Evolutionary conservation across 2,888 invertebrate species (phyloP).

Genomic region (Plusia festucae): DNA sequence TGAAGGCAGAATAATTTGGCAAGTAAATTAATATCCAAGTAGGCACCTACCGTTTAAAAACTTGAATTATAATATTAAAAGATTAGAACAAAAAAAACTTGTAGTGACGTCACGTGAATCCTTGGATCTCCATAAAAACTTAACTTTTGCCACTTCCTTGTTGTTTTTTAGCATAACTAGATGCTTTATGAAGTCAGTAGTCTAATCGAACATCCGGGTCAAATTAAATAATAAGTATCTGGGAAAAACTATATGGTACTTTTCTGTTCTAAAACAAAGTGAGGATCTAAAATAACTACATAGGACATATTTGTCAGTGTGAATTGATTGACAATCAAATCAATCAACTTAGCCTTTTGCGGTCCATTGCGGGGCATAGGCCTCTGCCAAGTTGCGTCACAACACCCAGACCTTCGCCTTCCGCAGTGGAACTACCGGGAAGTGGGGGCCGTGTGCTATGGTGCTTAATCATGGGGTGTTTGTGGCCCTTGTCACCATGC

Average conservation of each 20-base stretch:
- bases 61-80: slow-evolving; percentile 39
- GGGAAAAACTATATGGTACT: slow-evolving; percentile 29
- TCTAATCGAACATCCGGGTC: slow-evolving; percentile 68
- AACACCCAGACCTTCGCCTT: too few relatives aligned
- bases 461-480: too few relatives aligned
- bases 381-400: too few relatives aligned
- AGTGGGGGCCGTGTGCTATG: too few relatives aligned
- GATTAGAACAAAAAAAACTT: slow-evolving; percentile 52
- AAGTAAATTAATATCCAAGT: slow-evolving; percentile 41
- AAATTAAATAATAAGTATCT: slow-evolving; percentile 42
- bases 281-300: slow-evolving; percentile 30
- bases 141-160: slow-evolving; percentile 75
- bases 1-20: slow-evolving; percentile 35
- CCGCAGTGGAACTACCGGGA: too few relatives aligned
- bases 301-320: background rate
- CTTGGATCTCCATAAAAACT: slow-evolving; percentile 68
- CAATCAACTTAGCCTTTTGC: too few relatives aligned
- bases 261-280: slow-evolving; percentile 32
- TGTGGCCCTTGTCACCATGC: too few relatives aligned
- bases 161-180: slow-evolving; percentile 67
- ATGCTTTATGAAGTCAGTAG: slow-evolving; percentile 62
- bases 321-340: background rate
- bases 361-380: too few relatives aligned
- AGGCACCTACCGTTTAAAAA: slow-evolving; percentile 25
- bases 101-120: slow-evolving; percentile 63